Evolutionary conservation across 2,113 vertebrate genomes (phyloP).

Genomic region (Rattus rattus): DNA sequence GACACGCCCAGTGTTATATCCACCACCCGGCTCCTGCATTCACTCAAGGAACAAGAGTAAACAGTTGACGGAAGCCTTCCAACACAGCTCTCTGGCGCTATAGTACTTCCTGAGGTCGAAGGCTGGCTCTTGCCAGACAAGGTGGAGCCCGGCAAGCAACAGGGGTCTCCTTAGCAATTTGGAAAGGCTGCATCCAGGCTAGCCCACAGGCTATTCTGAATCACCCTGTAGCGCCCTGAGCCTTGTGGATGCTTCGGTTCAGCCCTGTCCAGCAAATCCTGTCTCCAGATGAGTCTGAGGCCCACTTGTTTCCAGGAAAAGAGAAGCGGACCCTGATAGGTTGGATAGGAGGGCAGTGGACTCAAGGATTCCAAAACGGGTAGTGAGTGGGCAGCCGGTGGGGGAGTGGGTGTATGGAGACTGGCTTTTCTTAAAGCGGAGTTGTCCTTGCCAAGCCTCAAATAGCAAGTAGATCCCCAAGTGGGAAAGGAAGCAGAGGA

Average conservation of each 20-base stretch:
- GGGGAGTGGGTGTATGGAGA: not conserved
- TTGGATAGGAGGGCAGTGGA: not conserved
- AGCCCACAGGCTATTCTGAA: not conserved
- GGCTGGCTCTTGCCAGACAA: conserved; percentile 64
- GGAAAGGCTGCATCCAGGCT: not conserved
- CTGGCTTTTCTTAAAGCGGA: not conserved
- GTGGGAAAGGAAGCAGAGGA: conserved; percentile 8
- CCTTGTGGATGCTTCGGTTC: not conserved
- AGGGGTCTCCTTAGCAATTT: conserved; percentile 37
- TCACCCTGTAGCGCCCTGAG: not conserved
- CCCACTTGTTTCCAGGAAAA: not conserved
- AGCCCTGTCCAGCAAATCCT: not conserved
- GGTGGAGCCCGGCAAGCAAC: conserved; percentile 50
- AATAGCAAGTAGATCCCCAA: conserved; percentile 25
- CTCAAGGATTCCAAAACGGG: not conserved
- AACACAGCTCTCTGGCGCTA: conserved; percentile 21
- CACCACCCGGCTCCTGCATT: conserved; percentile 39
- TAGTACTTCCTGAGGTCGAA: conserved; percentile 72
- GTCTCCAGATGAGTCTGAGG: not conserved
- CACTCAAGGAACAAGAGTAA: conserved; percentile 68
- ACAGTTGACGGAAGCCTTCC: conserved; percentile 70
- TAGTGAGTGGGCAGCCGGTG: not conserved
- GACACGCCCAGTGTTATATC: conserved; percentile 47
- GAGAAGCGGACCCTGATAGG: not conserved
- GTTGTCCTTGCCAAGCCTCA: conserved; percentile 33